phyloP scores from a whole-genome alignment of 2,113 vertebrate species.

The Engystomops pustulosus region DNA sequence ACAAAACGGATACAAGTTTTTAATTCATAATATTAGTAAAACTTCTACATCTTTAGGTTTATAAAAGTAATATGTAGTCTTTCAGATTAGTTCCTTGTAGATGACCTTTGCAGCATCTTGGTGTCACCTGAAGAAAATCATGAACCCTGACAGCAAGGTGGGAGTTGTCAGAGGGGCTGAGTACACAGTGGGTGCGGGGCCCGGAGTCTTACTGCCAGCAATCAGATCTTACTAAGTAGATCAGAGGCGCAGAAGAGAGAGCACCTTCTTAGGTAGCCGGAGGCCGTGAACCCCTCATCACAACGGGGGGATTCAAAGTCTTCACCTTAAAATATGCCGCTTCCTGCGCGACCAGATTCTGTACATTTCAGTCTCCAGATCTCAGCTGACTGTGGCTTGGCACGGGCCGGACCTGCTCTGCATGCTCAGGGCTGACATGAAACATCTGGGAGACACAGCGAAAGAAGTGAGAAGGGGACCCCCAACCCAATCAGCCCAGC shows the following conservation, averaged over 20 bases:
- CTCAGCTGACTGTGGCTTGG: slow-evolving; percentile 20
- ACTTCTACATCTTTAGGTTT: too few species aligned
- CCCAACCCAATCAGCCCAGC: background rate
- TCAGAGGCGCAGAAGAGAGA: slow-evolving; percentile 21
- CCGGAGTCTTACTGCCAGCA: slow-evolving; percentile 7
- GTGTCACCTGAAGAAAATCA: background rate
- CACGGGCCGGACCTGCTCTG: background rate
- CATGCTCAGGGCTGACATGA: slow-evolving; percentile 27
- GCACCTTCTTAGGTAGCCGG: slow-evolving; percentile 34
- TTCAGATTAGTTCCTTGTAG: too few species aligned
- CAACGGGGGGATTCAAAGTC: slow-evolving; percentile 54
- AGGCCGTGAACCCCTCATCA: slow-evolving; percentile 50
- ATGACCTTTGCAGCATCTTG: background rate
- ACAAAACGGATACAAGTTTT: background rate
- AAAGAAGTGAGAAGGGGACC: background rate
- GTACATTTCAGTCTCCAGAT: slow-evolving; percentile 22
- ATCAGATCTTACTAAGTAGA: slow-evolving; percentile 33
- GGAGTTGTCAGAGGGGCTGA: slow-evolving; percentile 16
- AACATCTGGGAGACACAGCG: slow-evolving; percentile 9
- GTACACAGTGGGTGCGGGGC: slow-evolving; percentile 23
- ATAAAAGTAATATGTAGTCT: too few species aligned
- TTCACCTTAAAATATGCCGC: slow-evolving; percentile 57
- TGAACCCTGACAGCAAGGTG: slow-evolving; percentile 40
- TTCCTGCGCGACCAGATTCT: slow-evolving; percentile 41
- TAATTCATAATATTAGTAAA: too few species aligned